A percentile compares a stretch with the other conserved stretches of the same genome.
Evolutionary conservation across 2,113 vertebrate genomes (phyloP).

Genomic region (Chrysochloris asiatica): DNA sequence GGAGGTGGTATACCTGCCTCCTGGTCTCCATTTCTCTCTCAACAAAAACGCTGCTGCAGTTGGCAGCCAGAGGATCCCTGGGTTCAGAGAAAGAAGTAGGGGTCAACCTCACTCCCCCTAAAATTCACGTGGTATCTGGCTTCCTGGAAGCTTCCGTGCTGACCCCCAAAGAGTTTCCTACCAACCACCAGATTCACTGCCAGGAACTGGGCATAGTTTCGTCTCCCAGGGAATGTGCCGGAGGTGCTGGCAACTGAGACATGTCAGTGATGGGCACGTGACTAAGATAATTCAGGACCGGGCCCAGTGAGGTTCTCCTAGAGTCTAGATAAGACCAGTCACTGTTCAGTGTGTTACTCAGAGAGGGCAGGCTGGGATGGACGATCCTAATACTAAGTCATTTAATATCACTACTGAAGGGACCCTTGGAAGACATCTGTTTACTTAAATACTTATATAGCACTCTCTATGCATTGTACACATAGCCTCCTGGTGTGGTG

Average conservation of each 20-base stretch:
- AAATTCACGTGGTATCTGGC: neutral
- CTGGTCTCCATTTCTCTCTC: slow-evolving; percentile 38
- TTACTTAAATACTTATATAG: too few relatives aligned
- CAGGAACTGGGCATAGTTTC: neutral
- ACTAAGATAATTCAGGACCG: neutral
- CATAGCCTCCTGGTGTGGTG: too few relatives aligned
- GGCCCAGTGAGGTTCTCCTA: neutral
- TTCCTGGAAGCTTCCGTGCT: slow-evolving; percentile 24
- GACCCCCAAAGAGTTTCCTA: neutral
- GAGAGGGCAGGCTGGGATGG: neutral
- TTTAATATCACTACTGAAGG: neutral
- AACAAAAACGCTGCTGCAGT: slow-evolving; percentile 55
- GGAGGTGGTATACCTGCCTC: slow-evolving; percentile 61
- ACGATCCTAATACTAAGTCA: neutral
- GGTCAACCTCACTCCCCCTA: neutral
- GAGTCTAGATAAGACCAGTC: neutral
- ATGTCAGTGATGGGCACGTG: neutral
- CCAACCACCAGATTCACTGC: neutral
- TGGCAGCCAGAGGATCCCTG: neutral
- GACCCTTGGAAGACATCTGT: neutral
- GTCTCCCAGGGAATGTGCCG: neutral
- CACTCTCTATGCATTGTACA: too few relatives aligned
- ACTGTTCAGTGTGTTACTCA: neutral
- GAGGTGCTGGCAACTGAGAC: neutral
- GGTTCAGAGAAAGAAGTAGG: slow-evolving; percentile 40